Percentiles rank a stretch among this genome's conserved stretches.
Conservation (phyloP, 2,797 vertebrate species). For the Aphelocoma californica region DNA sequence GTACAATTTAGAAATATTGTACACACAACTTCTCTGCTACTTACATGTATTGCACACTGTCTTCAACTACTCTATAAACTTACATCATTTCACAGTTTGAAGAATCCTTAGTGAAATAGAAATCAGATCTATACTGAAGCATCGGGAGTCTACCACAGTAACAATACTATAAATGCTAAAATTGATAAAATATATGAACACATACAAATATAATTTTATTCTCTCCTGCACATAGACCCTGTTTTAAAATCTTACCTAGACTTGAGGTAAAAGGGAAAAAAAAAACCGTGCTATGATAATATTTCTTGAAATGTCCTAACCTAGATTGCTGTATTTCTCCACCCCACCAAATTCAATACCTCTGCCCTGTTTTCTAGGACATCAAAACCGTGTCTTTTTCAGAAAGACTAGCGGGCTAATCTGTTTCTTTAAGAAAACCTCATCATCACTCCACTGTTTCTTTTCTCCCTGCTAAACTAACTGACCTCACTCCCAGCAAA, state of each 20-base stretch:
- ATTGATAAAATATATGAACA: neutral
- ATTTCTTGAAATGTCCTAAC: neutral
- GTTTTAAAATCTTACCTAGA: neutral
- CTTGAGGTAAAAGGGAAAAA: neutral
- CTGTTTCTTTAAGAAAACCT: neutral
- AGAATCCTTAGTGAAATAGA: neutral
- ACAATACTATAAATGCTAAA: neutral
- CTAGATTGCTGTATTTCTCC: neutral
- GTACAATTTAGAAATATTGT: neutral
- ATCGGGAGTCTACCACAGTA: neutral
- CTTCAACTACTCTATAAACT: neutral
- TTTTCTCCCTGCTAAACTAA: neutral
- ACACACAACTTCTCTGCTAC: neutral
- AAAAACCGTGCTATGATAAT: neutral
- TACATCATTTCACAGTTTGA: neutral
- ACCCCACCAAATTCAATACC: neutral
- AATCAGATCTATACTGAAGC: neutral
- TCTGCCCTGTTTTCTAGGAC: neutral
- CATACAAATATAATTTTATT: neutral
- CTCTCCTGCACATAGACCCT: neutral
- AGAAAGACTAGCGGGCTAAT: neutral
- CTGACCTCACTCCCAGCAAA: neutral
- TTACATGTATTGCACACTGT: neutral
- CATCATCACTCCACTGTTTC: neutral
- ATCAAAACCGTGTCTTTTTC: neutral